phyloP scores from a whole-genome alignment of 2,113 vertebrate species.

The Oreochromis aureus region DNA sequence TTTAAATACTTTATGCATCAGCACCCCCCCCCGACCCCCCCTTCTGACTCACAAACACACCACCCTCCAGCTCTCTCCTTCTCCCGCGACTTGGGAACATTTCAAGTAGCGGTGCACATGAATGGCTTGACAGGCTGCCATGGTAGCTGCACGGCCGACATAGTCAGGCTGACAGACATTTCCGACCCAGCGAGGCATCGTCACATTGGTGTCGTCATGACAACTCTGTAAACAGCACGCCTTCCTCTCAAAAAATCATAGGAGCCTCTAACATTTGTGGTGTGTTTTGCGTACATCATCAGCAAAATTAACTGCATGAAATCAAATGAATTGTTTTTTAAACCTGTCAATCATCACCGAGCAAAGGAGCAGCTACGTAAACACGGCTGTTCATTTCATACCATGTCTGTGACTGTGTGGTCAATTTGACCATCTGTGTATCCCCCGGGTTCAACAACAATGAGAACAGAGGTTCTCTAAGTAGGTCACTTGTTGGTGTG shows the following conservation, averaged over 20 bases:
- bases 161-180: constrained; percentile 48
- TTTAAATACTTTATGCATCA: constrained; percentile 22
- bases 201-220: constrained; percentile 41
- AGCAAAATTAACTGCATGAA: background rate
- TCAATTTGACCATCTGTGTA: constrained; percentile 5
- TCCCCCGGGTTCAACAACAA: constrained; percentile 7
- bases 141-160: constrained; percentile 50
- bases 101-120: constrained; percentile 50
- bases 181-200: constrained; percentile 40
- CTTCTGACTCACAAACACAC: constrained; percentile 2
- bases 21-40: background rate
- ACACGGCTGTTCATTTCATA: background rate
- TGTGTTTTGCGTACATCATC: background rate
- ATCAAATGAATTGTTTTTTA: background rate
- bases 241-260: background rate
- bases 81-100: constrained; percentile 26
- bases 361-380: background rate
- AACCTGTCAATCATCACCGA: background rate
- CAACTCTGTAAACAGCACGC: constrained; percentile 52
- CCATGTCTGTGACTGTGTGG: background rate
- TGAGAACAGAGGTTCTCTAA: constrained; percentile 47
- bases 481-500: constrained; percentile 60
- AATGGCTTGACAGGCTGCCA: constrained; percentile 58
- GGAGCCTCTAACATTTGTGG: background rate
- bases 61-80: background rate